Base-by-base conservation (phyloP, 2,888 invertebrate species). In the Saturnia japonica region DNA sequence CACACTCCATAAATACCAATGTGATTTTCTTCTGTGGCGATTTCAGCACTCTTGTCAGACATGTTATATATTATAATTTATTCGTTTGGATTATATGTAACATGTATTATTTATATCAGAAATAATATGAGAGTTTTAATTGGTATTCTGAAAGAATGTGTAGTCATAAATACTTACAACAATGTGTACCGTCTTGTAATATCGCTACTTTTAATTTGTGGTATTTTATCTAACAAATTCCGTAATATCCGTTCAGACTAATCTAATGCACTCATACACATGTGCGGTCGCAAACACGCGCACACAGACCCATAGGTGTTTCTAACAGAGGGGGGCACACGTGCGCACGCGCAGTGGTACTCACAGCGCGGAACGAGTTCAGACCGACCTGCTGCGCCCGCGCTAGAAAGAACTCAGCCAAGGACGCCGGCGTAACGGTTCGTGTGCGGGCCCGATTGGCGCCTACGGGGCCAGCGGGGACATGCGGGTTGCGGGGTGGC, bases 331-430 rank as follows among this genome's bases (percentile, higher is more conserved):
- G 75, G 81, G 74, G 80, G 80, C 87, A 89, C 91, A 90, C 90
- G 90, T 90, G 91, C 86, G 82, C 86, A 83, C 90, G 91, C 87
- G 82, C 86, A 83, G 83, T 79, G 82, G 83, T 81, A 81, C 82
- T 83, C 80, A 81, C 87, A 79, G 88, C 88, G 88, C 85, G 89
- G 91, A 92, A 92, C 93, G 91, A 85, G 93, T 92, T 88, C 88
- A 86, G 83, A 85, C 79, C 88, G 90, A 90, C 90, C 91, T 92
- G 92, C 91, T 90, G 91, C 88, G 89, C 86, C 86, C 87, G 88
- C 84, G 89, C 89, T 87, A 90, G 91, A 91, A 91, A 93, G 91
- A 93, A 93, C 93, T 93, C 93, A 94, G 93, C 93, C 93, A 94
- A 94, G 93, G 93, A 93, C 93, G 93, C 91, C 86, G 86, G 85